These are phyloP conservation scores for Candidula unifasciata DNA, from an alignment of 2,888 invertebrate genomes.

Conservation along the genomic window DNA sequence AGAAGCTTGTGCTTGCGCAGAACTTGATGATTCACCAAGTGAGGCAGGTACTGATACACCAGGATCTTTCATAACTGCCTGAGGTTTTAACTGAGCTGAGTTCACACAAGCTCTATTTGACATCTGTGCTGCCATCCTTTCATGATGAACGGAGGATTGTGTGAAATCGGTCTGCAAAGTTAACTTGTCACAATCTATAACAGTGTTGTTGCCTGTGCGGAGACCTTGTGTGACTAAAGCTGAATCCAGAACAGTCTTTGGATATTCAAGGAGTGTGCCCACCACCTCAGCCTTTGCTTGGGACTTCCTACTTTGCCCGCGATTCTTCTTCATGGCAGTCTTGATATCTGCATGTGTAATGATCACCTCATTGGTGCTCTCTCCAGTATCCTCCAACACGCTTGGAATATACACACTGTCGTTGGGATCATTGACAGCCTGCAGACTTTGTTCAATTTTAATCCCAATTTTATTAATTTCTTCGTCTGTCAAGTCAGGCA, in stretches of 20 bases:
- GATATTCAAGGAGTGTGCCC: neutral
- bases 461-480: slow-evolving; percentile 24
- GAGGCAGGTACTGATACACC: neutral
- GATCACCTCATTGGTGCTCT: neutral
- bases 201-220: neutral
- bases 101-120: neutral
- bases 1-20: neutral
- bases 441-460: slow-evolving; percentile 42
- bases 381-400: slow-evolving; percentile 27
- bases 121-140: neutral
- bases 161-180: no score
- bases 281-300: neutral
- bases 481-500: slow-evolving; percentile 16
- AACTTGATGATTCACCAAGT: neutral
- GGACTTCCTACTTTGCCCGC: neutral
- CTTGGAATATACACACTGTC: slow-evolving; percentile 41
- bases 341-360: slow-evolving; percentile 36
- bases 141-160: neutral
- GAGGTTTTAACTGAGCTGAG: neutral
- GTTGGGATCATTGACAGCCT: neutral
- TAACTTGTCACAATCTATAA: neutral
- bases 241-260: neutral
- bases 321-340: neutral
- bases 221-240: neutral
- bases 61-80: neutral